phyloP scores from a whole-genome alignment of 2,797 vertebrate species.

The Apogon talboti region DNA sequence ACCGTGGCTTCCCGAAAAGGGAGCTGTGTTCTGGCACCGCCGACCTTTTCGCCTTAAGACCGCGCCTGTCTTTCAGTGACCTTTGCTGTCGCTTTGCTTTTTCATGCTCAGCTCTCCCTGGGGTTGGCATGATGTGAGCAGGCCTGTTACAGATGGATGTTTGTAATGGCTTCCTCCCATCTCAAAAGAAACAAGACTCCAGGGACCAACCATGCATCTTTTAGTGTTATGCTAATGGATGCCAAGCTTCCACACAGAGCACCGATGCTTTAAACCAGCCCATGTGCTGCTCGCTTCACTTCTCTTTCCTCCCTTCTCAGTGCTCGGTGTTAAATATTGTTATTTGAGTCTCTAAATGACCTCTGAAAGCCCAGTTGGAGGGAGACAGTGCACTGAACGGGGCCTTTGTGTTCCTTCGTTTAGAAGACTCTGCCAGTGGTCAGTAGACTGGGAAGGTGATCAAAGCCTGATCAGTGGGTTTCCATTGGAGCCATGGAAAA shows the following conservation, averaged over 20 bases:
- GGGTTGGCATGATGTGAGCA: constrained; percentile 6
- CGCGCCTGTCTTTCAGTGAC: constrained; percentile 17
- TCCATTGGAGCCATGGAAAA: constrained; percentile 6
- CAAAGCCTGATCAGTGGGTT: constrained; percentile 1
- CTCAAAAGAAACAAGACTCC: constrained; percentile 22
- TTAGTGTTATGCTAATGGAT: constrained; percentile 30
- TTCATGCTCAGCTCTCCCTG: background rate
- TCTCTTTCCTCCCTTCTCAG: constrained; percentile 7
- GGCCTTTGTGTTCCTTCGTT: background rate
- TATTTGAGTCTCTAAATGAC: constrained; percentile 3
- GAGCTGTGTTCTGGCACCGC: background rate
- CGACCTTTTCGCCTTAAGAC: background rate
- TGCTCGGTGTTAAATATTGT: background rate
- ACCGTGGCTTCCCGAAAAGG: constrained; percentile 19
- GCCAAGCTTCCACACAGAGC: constrained; percentile 6
- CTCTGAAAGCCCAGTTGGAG: background rate
- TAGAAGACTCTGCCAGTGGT: background rate
- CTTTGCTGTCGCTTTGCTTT: constrained; percentile 24
- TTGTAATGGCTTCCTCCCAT: constrained; percentile 31
- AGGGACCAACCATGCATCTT: constrained; percentile 27
- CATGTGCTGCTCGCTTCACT: background rate
- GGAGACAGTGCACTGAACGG: background rate
- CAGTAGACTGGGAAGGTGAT: background rate
- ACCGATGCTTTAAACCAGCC: constrained; percentile 12
- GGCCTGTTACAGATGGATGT: constrained; percentile 12